Conservation (phyloP, 1,140 invertebrate species). For the Sarcophaga peregrina region DNA sequence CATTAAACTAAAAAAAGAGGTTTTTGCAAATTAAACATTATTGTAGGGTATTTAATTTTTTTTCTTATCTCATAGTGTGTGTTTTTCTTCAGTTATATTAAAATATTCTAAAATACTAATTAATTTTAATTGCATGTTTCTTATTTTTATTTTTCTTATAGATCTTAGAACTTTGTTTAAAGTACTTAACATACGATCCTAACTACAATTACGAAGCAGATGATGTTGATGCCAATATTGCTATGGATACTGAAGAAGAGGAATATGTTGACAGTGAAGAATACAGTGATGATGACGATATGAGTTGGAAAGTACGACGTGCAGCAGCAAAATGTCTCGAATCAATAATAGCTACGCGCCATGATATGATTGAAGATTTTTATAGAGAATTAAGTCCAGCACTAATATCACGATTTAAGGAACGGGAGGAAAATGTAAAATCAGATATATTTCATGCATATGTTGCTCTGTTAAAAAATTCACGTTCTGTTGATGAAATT, state of each 20-base stretch:
- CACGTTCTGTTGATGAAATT: constrained; percentile 76
- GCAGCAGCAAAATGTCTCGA: constrained; percentile 98
- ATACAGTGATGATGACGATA: constrained; percentile 99
- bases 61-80: too few species aligned
- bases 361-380: constrained; percentile 91
- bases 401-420: constrained; percentile 93
- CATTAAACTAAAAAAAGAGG: too few species aligned
- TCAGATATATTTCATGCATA: constrained; percentile 98
- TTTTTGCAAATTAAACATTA: too few species aligned
- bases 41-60: too few species aligned
- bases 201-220: constrained; percentile 96
- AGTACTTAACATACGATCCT: constrained; percentile 96
- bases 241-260: constrained; percentile 75
- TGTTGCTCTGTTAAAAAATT: constrained; percentile 91
- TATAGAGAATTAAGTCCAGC: constrained; percentile 90
- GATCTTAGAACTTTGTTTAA: constrained; percentile 90
- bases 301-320: constrained; percentile 97
- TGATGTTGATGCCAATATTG: constrained; percentile 73
- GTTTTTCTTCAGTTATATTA: too few species aligned
- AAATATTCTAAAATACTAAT: too few species aligned
- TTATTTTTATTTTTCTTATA: constrained; percentile 59
- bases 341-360: constrained; percentile 90
- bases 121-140: too few species aligned
- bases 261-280: constrained; percentile 87
- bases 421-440: constrained; percentile 98